These are phyloP conservation scores for Nemoura dubitans DNA, from an alignment of 2,888 invertebrate species.

Conservation along the genomic window DNA sequence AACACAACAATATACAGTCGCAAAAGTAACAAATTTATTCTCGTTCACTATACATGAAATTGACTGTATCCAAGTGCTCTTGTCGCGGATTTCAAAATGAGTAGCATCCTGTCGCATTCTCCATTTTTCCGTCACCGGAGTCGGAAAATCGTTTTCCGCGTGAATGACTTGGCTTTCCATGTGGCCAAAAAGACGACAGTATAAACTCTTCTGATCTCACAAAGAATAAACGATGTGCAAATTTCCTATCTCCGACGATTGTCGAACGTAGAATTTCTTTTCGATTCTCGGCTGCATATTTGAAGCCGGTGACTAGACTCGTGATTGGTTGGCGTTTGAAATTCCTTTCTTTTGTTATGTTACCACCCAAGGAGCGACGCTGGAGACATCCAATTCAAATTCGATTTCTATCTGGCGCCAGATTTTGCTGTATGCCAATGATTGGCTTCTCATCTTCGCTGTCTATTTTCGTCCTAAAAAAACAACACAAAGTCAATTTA, in stretches of 20 bases:
- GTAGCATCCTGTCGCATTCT: background rate
- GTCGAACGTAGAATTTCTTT: background rate
- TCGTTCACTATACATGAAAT: too few species aligned
- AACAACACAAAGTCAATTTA: too few species aligned
- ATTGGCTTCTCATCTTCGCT: background rate
- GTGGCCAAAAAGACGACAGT: too few species aligned
- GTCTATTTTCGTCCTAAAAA: too few species aligned
- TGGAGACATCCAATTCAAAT: background rate
- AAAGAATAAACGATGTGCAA: background rate
- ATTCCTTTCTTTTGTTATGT: background rate
- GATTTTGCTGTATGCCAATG: background rate
- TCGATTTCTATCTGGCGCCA: background rate
- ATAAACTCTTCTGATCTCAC: background rate
- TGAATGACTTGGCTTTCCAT: background rate
- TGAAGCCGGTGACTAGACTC: background rate
- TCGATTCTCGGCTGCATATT: background rate
- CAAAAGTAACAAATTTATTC: too few species aligned
- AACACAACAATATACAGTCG: too few species aligned
- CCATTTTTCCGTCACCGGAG: too few species aligned
- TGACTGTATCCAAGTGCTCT: background rate
- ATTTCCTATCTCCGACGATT: background rate
- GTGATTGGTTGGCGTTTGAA: conserved; percentile 4
- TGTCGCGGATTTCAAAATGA: background rate
- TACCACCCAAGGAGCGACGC: background rate
- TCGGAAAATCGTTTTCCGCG: background rate